Percentiles rank a stretch among this genome's conserved stretches.
These are phyloP conservation scores for Rhaphigaster nebulosa DNA, from an alignment of 2,888 invertebrate species.

Conservation along the genomic window DNA sequence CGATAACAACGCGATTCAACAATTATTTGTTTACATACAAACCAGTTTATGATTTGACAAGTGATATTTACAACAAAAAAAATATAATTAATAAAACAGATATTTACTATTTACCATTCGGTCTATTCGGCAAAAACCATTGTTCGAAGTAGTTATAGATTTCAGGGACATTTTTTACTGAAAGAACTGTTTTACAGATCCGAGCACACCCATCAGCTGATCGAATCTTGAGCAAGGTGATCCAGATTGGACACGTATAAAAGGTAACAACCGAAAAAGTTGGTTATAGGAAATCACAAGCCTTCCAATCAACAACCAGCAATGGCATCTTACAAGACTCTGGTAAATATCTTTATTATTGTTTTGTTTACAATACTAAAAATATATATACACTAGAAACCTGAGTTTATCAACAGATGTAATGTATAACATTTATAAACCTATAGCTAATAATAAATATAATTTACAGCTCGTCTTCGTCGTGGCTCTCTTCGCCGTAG, in stretches of 20 bases:
- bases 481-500: conserved; percentile 28
- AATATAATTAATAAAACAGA: too few relatives aligned
- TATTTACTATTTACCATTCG: too few relatives aligned
- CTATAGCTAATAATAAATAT: not conserved
- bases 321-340: conserved; percentile 33
- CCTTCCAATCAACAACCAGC: not conserved
- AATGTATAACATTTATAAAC: not conserved
- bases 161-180: too few relatives aligned
- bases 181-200: not conserved
- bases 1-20: too few relatives aligned
- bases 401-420: not conserved
- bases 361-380: not conserved
- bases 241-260: not conserved
- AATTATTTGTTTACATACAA: too few relatives aligned
- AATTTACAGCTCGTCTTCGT: conserved; percentile 5
- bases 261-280: not conserved
- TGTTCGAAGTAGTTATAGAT: too few relatives aligned
- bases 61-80: too few relatives aligned
- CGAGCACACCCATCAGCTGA: not conserved
- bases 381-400: too few relatives aligned
- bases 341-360: not conserved
- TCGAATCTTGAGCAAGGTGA: not conserved
- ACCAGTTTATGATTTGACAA: too few relatives aligned
- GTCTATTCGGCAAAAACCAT: too few relatives aligned
- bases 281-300: not conserved